A percentile compares a stretch with the other conserved stretches of the same genome.
Conservation (phyloP, 1,140 invertebrate species). For the Trichonephila clavata region DNA sequence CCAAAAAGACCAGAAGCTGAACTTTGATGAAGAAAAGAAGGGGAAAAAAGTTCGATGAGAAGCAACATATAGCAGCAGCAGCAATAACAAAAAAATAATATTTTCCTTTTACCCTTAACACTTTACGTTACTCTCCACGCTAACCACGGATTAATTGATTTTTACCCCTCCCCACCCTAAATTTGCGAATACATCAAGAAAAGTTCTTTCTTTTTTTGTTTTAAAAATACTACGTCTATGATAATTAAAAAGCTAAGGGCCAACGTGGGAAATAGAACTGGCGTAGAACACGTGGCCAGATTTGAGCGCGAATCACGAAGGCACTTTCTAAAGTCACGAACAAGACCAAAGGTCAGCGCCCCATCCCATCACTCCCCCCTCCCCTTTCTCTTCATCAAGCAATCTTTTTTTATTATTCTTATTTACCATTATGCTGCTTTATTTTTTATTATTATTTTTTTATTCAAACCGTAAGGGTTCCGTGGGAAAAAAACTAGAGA, state of each 20-base stretch:
- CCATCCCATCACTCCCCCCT: not conserved
- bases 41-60: not conserved
- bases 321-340: conserved; percentile 71
- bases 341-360: conserved; percentile 58
- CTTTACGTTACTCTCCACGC: conserved; percentile 55
- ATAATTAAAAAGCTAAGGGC: conserved; percentile 59
- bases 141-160: conserved; percentile 72
- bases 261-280: conserved; percentile 50
- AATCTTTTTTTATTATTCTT: conserved; percentile 32
- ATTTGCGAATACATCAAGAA: conserved; percentile 1
- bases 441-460: conserved; percentile 14
- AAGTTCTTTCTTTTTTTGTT: not conserved
- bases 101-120: conserved; percentile 16
- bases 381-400: conserved; percentile 30
- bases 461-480: conserved; percentile 22
- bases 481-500: conserved; percentile 67
- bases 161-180: not conserved
- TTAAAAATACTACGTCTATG: not conserved
- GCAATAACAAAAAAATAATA: not conserved
- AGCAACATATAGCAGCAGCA: not conserved
- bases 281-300: conserved; percentile 37
- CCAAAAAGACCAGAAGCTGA: conserved; percentile 36
- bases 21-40: not conserved
- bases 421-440: conserved; percentile 1
- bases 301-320: conserved; percentile 1